phyloP scores from a whole-genome alignment of 2,113 vertebrate species.

The Ancistrus triradiatus region DNA sequence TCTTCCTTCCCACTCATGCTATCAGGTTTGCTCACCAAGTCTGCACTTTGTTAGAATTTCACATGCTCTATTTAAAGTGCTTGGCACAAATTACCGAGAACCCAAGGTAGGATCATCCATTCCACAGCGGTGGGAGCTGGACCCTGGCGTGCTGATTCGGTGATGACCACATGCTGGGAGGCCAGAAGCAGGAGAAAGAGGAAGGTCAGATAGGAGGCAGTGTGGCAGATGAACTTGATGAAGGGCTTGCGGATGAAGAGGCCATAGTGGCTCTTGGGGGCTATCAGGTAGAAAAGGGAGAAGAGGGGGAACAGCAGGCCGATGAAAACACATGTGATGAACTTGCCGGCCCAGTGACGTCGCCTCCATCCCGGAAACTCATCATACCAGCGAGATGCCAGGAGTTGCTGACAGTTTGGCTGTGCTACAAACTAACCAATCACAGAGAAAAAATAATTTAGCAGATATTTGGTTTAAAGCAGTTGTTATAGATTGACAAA shows the following conservation, averaged over 20 bases:
- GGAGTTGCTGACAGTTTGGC: conserved; percentile 97
- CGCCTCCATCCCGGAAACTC: conserved; percentile 96
- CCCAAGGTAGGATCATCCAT: conserved; percentile 98
- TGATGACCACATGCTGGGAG: conserved; percentile 92
- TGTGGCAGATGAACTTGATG: conserved; percentile 99
- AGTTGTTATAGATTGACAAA: too few relatives aligned
- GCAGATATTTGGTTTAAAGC: too few relatives aligned
- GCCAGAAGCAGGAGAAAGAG: conserved; percentile 96
- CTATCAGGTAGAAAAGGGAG: conserved; percentile 88
- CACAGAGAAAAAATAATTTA: conserved; percentile 20
- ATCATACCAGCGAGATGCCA: conserved; percentile 95
- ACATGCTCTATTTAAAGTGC: not conserved
- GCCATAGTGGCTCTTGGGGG: conserved; percentile 93
- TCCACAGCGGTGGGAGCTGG: conserved; percentile 91
- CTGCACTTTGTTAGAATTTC: not conserved
- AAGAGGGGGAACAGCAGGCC: conserved; percentile 91
- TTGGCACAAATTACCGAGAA: conserved; percentile 74
- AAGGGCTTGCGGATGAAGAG: conserved; percentile 98
- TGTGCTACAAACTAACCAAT: conserved; percentile 89
- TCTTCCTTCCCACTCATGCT: conserved; percentile 13
- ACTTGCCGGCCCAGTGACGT: conserved; percentile 94
- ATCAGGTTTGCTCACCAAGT: not conserved
- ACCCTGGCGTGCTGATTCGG: conserved; percentile 81
- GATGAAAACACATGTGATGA: conserved; percentile 92
- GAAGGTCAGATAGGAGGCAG: conserved; percentile 94